Base-by-base conservation (phyloP, 2,888 invertebrate species). In the Platerodrilus igneus region DNA sequence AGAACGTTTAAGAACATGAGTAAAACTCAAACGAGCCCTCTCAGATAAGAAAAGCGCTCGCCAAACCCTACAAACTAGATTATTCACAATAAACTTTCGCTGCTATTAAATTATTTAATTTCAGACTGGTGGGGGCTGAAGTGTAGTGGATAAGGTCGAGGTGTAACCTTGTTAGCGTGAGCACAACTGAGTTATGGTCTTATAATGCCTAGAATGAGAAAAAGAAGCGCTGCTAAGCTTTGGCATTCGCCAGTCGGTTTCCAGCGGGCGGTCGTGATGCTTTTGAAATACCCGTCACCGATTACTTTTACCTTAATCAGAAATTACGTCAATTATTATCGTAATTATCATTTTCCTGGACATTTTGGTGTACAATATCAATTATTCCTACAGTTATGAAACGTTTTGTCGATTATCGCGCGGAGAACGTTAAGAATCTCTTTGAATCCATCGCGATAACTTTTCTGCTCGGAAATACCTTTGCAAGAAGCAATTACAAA, bases 41-140 rank as follows among this genome's bases (percentile, higher is more conserved):
- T 30, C 38, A 21, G 30, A 37, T 23, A 28, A 23, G 38, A 32
- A 25, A 23, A 27, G 29, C 39, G 33, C 38, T 37, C 40, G 44
- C 43, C 48, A 42, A 46, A 47, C 55, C 55, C 57, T 47, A 52
- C 59, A 66, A 69, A 69, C 67, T 63, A 66, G 69, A 69, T 69
- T 70, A 70, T 70, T 68, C 69, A 68, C 69, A 69, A 69, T 70
- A 69, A 69, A 69, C 68, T 70, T 70, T 69, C 67, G 64, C 66
- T 62, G 62, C 63, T 69, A 70, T 69, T 70, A 69, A 69, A 69
- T 70, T 69, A 69, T 69, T 69, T 70, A 70, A 70, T 70, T 70
- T 69, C 64, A 63, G 62, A 56, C 57, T 56, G 56, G 59, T 53
- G 58, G 62, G 59, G 61, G 57, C 49, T 49, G 56, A 46, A 52